phyloP scores from a whole-genome alignment of 1,140 invertebrate genomes.

The Macrosteles quadrilineatus region DNA sequence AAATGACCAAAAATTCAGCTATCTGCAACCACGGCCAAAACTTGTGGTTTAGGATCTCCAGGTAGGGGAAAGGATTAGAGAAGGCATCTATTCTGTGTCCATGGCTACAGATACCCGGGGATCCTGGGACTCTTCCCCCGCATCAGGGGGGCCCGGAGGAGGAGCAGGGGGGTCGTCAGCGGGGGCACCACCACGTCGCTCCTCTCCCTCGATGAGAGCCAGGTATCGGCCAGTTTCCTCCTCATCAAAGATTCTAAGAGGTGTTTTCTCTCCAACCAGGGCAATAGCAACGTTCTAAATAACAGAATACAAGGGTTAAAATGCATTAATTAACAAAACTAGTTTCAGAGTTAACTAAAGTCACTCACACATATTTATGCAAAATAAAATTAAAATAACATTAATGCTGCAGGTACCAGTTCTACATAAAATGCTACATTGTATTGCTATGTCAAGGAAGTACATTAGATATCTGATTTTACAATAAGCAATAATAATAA shows the following conservation, averaged over 20 bases:
- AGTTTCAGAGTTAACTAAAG: no score
- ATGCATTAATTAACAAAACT: no score
- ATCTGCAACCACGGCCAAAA: conserved; percentile 16
- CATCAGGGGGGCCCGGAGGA: conserved; percentile 49
- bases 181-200: conserved; percentile 57
- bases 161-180: conserved; percentile 46
- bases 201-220: conserved; percentile 70
- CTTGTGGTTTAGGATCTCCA: not conserved
- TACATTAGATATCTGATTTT: no score
- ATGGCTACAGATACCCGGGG: conserved; percentile 56
- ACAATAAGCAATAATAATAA: no score
- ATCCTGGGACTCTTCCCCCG: conserved; percentile 50
- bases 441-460: no score
- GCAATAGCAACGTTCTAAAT: conserved; percentile 88
- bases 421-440: no score
- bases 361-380: no score
- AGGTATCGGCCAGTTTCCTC: conserved; percentile 69
- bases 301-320: no score
- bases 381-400: no score
- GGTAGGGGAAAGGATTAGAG: not conserved
- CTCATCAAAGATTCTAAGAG: conserved; percentile 82
- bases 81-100: conserved; percentile 58
- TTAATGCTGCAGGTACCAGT: no score
- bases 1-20: not conserved
- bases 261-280: conserved; percentile 79